phyloP scores from a whole-genome alignment of 2,113 vertebrate species.

The Corythaixoides concolor region DNA sequence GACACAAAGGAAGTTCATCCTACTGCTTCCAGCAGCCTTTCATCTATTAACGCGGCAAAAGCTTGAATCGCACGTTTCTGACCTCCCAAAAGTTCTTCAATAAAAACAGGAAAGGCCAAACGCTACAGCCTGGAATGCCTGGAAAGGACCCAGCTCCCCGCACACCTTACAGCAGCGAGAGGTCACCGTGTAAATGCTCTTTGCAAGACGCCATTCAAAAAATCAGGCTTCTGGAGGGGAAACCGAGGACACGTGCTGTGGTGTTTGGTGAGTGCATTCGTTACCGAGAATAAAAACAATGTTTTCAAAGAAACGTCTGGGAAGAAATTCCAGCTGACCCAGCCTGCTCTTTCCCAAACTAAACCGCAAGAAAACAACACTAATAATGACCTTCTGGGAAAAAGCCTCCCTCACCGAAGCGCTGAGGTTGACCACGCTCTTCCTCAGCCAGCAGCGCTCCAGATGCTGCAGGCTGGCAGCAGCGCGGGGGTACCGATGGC shows the following conservation, averaged over 20 bases:
- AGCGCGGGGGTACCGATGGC: background rate
- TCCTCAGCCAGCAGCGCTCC: background rate
- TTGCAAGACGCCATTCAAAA: background rate
- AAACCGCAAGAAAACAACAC: background rate
- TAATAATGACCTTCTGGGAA: background rate
- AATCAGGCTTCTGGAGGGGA: background rate
- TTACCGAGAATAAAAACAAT: background rate
- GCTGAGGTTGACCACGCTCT: background rate
- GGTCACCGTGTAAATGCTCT: background rate
- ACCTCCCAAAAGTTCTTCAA: background rate
- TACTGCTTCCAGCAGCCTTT: constrained; percentile 13
- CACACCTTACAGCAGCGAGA: background rate
- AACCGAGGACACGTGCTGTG: accelerated
- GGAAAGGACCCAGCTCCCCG: background rate
- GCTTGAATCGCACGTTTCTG: background rate
- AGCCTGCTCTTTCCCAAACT: background rate
- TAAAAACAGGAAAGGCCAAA: constrained; percentile 14
- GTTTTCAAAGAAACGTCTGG: background rate
- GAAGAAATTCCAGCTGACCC: background rate
- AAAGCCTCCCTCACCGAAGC: background rate
- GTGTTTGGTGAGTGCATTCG: background rate
- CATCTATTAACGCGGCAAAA: background rate
- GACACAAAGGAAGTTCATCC: background rate
- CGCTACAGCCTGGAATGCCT: background rate
- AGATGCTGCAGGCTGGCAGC: background rate